phyloP scores from a whole-genome alignment of 2,113 vertebrate species.

The Axis porcinus region DNA sequence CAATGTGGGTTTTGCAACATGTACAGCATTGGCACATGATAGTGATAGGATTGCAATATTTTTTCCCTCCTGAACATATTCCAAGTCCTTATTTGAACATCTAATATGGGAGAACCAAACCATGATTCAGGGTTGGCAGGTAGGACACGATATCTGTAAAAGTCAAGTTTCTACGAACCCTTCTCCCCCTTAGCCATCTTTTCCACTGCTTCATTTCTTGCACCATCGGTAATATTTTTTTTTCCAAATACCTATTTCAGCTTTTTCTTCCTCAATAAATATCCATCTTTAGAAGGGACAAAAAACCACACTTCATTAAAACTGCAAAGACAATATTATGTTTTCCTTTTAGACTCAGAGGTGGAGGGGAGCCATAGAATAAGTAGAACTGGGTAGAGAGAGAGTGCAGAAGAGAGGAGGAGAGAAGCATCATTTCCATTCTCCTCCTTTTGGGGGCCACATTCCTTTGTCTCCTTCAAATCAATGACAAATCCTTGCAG shows the following conservation, averaged over 20 bases:
- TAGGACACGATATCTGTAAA: neutral
- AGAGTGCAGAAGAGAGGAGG: neutral
- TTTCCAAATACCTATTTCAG: conserved; percentile 14
- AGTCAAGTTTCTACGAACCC: neutral
- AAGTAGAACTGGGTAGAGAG: neutral
- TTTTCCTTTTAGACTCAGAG: neutral
- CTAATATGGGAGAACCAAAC: neutral
- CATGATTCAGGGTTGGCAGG: neutral
- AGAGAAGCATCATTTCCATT: rapidly evolving
- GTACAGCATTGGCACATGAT: too few species aligned
- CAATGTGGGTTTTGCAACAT: neutral
- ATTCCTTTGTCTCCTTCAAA: neutral
- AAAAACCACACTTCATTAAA: neutral
- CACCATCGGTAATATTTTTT: neutral
- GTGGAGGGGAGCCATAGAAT: neutral
- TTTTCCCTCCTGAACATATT: neutral
- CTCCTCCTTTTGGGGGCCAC: neutral
- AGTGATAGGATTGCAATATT: neutral
- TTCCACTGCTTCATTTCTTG: neutral
- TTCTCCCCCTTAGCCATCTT: neutral
- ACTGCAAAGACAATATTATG: neutral
- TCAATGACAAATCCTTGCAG: neutral
- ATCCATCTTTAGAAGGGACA: neutral
- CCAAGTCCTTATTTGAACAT: neutral
- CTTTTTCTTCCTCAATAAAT: conserved; percentile 6